Conservation (phyloP, 2,113 vertebrate species). For the Dendropsophus ebraccatus region DNA sequence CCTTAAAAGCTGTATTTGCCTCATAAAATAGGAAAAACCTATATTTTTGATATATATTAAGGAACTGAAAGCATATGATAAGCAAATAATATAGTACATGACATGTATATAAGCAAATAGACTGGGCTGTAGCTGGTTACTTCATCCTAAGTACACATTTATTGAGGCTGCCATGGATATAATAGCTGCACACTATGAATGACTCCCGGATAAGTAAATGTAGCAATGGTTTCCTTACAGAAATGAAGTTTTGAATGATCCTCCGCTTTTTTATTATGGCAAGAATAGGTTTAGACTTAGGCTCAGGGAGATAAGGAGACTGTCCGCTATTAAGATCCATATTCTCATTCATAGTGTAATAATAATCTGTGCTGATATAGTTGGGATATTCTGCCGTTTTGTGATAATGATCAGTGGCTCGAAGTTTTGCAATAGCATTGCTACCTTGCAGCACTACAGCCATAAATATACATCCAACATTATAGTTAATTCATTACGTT, state of each 20-base stretch:
- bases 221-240: not conserved
- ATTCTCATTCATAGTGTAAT: not conserved
- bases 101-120: not conserved
- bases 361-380: not conserved
- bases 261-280: not conserved
- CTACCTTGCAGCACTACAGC: not conserved
- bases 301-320: not conserved
- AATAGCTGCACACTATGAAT: not conserved
- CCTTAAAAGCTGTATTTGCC: not conserved
- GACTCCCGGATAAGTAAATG: not conserved
- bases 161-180: not conserved
- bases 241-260: not conserved
- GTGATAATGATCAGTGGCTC: not conserved
- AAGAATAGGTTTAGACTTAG: not conserved
- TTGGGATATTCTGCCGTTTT: not conserved
- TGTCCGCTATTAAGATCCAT: not conserved
- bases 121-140: not conserved
- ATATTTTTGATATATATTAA: not conserved
- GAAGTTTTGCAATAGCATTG: not conserved
- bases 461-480: not conserved
- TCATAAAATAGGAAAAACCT: not conserved
- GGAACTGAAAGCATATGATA: not conserved
- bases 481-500: not conserved
- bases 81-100: not conserved
- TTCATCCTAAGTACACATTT: not conserved